These are phyloP conservation scores for Drosophila setosimentum DNA, from an alignment of 2,888 invertebrate species.

Conservation along the genomic window DNA sequence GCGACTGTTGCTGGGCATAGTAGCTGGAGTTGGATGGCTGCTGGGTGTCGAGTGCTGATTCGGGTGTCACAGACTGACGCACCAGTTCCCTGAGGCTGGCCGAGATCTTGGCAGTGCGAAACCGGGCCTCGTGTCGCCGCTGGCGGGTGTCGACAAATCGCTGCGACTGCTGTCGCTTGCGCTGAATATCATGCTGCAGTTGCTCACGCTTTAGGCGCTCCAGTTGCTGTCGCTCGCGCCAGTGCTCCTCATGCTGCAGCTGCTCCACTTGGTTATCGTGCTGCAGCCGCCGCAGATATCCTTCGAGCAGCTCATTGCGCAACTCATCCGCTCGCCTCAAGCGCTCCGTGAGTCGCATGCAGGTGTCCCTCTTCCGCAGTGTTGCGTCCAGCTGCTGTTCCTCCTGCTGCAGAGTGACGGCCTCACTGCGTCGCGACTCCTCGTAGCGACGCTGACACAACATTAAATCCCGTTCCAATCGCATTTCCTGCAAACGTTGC, in stretches of 20 bases:
- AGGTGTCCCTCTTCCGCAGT: conserved; percentile 82
- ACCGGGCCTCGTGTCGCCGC: conserved; percentile 76
- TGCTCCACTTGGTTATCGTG: conserved; percentile 84
- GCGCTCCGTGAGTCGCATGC: conserved; percentile 80
- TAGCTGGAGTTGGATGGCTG: conserved; percentile 47
- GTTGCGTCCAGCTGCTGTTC: conserved; percentile 82
- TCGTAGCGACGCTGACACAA: conserved; percentile 81
- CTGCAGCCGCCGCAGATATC: conserved; percentile 81
- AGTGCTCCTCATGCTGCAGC: conserved; percentile 83
- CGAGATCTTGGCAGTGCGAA: conserved; percentile 83
- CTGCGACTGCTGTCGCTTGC: conserved; percentile 80
- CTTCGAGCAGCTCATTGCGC: conserved; percentile 78
- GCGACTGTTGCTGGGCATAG: conserved; percentile 58
- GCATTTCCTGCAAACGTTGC: conserved; percentile 80
- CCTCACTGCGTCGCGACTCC: conserved; percentile 82
- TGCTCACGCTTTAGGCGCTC: conserved; percentile 80
- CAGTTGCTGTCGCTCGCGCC: conserved; percentile 78
- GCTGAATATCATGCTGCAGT: conserved; percentile 79
- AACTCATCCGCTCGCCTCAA: conserved; percentile 82
- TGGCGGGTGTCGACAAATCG: conserved; percentile 82
- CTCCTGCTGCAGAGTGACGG: conserved; percentile 81
- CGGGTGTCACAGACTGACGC: conserved; percentile 84
- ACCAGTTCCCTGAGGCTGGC: conserved; percentile 84
- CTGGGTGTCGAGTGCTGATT: conserved; percentile 59
- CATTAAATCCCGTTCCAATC: conserved; percentile 77